Base-by-base conservation (phyloP, 2,797 vertebrate genomes). In the Macropodus opercularis region DNA sequence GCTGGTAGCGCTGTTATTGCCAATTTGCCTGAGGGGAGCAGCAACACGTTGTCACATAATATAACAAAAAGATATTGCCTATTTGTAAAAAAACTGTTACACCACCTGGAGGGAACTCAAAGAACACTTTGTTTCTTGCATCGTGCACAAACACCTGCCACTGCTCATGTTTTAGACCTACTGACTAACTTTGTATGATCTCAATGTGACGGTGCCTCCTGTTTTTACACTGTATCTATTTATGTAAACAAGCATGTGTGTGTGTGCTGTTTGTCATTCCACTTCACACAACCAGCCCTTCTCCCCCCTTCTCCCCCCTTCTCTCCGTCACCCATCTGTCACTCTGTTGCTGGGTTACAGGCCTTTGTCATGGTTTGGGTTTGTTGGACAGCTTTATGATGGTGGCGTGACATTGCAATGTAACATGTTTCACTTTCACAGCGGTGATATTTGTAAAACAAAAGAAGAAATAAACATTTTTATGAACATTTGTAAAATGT, bases 191-290 rank as follows among this genome's bases (percentile, higher is more conserved):
- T 72, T 76, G 66, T 69, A 41, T 68, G 80, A 77, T 70, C 75
- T 84, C 76, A 44, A 73, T 74, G 84, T 90, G 82, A 88, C 76
- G 39, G 77, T 87, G 88, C 85, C 86, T 88, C 82, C 72, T 88
- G 85, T 89, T 90, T 91, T 81, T 84, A 90, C 85, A 85, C 81
- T 89, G 83, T 86, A 87, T 77, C 85, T 90, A 85, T 90, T 86
- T 92, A 86, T 89, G 81, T 87, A 57, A 79, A 73, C 60, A 52
- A 65, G 70, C 67, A 60, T 81, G 78, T 84, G 56, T 67, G 72
- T 69, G 11, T 64, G 53, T 59, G 21, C n/a, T 64, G 70, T 64
- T 42, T 73, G 73, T 54, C 81, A 66, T 86, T 87, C 83, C 81
- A 68, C 51, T 68, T 85, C 67, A 69, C 66, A 69, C 58, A 22